A percentile compares a stretch with the other conserved stretches of the same genome.
Conservation (phyloP, 2,113 vertebrate genomes). For the Callopanchax toddi region DNA sequence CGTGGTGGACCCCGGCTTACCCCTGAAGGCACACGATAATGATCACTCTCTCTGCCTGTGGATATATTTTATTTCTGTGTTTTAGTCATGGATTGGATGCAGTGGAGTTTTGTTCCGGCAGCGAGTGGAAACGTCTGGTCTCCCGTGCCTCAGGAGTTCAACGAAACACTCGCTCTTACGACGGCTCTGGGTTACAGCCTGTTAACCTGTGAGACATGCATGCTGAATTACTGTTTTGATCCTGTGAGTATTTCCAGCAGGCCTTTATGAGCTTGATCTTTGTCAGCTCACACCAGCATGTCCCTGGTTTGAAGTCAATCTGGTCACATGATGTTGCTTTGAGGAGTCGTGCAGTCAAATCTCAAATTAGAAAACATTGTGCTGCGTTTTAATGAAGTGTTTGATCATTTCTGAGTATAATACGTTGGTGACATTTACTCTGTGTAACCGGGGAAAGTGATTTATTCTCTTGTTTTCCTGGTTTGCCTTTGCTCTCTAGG, state of each 20-base stretch:
- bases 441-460: not conserved
- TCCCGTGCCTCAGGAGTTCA: constrained; percentile 40
- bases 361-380: not conserved
- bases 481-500: not conserved
- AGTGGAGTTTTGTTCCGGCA: constrained; percentile 36
- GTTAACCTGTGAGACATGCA: constrained; percentile 61
- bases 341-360: not conserved
- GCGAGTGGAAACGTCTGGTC: constrained; percentile 19
- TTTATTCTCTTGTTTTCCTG: not conserved
- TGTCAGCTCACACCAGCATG: not conserved
- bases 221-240: constrained; percentile 57
- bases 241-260: constrained; percentile 65
- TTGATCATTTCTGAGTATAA: too few relatives aligned
- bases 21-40: not conserved
- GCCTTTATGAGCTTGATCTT: not conserved
- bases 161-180: constrained; percentile 60
- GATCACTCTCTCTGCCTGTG: not conserved
- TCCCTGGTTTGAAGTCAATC: not conserved
- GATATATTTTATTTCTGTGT: constrained; percentile 21
- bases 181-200: constrained; percentile 67
- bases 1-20: not conserved
- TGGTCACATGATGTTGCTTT: not conserved
- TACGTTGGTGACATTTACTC: not conserved
- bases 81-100: constrained; percentile 60
- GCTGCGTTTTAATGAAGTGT: not conserved